Evolutionary conservation across 35 echinoderm and acorn worm genomes (phyloP), one percentile per base, ranked within the genome.

Genomic region (Apostichopus japonicus): DNA sequence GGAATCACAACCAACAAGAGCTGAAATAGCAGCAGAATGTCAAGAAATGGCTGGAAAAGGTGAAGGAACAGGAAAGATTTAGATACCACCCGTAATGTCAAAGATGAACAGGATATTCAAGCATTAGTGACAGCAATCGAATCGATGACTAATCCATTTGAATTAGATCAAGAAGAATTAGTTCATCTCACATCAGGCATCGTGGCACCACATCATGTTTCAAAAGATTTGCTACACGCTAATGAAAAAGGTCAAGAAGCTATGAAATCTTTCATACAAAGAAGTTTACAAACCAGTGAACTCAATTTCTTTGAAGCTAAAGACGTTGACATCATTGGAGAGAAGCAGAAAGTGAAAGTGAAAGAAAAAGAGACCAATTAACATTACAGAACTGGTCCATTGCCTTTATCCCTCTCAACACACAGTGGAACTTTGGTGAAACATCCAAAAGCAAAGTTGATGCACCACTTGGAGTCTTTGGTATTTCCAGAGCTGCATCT

Each of bases 141-240:
- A 10, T 70, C 92, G 56, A 87, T 94, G 89, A 23, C 70, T n/a
- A 78, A 96, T 94, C 92, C 87, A 10, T 94, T 94, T 86, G 92
- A 86, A 23, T 53, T 56, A 11, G 77, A 93, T 58, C 25, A 55
- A 9, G 57, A 83, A 8, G 77, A 89, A 23, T 80, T 93, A 23
- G 59, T 96, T 4, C 92, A 93, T 44, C 65, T 93, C 72, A 83
- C 87, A 71, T 90, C 92, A 73, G 86, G 92, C 53, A 78, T 82
- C 5, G 77, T 79, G 10, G 87, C 88, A 7, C 56, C 44, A 54
- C 81, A 93, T 59, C 24, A 19, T 23, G 89, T 91, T 56, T 57
- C 17, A 6, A 56, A n/a, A 10, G 91, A 90, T 54, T 54, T 93
- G 8, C n/a, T 90, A 14, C 16, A 55, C 10, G 91, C 92, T 19